Evolutionary conservation across 2,113 vertebrate genomes (phyloP).

Genomic region (Pungitius pungitius): DNA sequence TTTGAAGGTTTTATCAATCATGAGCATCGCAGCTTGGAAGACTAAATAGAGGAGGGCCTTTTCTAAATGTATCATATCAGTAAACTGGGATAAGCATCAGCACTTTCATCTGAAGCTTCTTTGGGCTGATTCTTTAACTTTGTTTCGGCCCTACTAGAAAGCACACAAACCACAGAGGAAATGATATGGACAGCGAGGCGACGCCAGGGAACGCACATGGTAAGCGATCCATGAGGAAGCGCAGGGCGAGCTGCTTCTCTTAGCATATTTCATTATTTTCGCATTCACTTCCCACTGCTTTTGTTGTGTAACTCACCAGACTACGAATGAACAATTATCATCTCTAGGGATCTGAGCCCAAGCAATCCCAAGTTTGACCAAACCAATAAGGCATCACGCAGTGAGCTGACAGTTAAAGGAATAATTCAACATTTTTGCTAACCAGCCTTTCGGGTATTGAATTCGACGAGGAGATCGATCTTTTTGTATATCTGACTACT

Average conservation of each 20-base stretch:
- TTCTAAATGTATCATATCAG: slow-evolving; percentile 56
- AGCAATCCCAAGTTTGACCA: slow-evolving; percentile 32
- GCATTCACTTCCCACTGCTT: slow-evolving; percentile 28
- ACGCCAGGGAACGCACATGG: slow-evolving; percentile 23
- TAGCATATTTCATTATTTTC: slow-evolving; percentile 55
- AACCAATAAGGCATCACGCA: slow-evolving; percentile 14
- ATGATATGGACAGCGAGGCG: slow-evolving; percentile 26
- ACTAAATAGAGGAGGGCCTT: slow-evolving; percentile 38
- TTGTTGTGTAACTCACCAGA: slow-evolving; percentile 36
- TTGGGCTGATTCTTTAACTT: slow-evolving; percentile 50
- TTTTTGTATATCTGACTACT: background rate
- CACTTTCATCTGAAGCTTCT: slow-evolving; percentile 55
- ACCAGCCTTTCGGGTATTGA: background rate
- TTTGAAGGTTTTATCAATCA: slow-evolving; percentile 66
- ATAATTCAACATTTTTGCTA: slow-evolving; percentile 10
- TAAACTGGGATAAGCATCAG: slow-evolving; percentile 50
- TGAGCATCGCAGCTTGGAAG: slow-evolving; percentile 43
- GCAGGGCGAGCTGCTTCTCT: slow-evolving; percentile 28
- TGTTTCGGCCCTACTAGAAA: slow-evolving; percentile 47
- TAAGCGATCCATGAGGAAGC: slow-evolving; percentile 44
- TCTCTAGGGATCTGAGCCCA: slow-evolving; percentile 25
- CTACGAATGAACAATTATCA: slow-evolving; percentile 45
- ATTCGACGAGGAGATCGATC: slow-evolving; percentile 26
- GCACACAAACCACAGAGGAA: slow-evolving; percentile 28
- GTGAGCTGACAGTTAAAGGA: slow-evolving; percentile 9